Evolutionary conservation across 2,797 vertebrate species (phyloP), one percentile per base, ranked within the genome.

Genomic region (Chloroceryle amazona): DNA sequence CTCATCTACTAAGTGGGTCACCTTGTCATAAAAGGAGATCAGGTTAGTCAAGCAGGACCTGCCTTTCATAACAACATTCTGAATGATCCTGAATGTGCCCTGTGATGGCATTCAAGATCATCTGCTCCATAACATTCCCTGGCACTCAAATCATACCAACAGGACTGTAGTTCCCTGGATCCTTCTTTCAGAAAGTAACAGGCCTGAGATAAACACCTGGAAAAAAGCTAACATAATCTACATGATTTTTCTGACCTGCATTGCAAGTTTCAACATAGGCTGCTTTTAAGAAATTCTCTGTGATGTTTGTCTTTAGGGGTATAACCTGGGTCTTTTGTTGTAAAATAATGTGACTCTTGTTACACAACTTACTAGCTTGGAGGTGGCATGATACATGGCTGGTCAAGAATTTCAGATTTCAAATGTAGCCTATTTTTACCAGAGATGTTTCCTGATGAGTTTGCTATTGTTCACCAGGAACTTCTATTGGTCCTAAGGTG

Each of bases 391-490:
- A 62, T 22, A 10, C 3, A 1, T 29, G 3, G 25, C 5, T 65
- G 33, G 16, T 49, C 55, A 42, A 85, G 44, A 67, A 74, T 42
- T 29, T 52, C 2, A 29, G 0, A 70, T 65, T 62, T 54, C 31
- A 85, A 33, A 87, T 37, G 25, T 20, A 60, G 19, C 3, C 1
- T 65, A 57, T 86, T 72, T 89, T 72, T 72, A 39, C 9, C 17
- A 18, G 21, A 65, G 80, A 0, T 26, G 2, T 15, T 73, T 76
- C 35, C 83, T 49, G n/a, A 46, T 0, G 0, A 63, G 18, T 67
- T 75, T 79, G 58, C 20, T 57, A 16, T 22, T 89, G 19, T 22
- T 89, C 31, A 46, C 21, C 20, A 62, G 60, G 72, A 78, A 20
- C 3, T 78, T 54, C 11, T 78, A 0, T 21, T 75, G 37, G 62